A percentile compares a stretch with the other conserved stretches of the same genome.
Conservation (phyloP, 1,140 invertebrate species). For the Heliconius hermathena region DNA sequence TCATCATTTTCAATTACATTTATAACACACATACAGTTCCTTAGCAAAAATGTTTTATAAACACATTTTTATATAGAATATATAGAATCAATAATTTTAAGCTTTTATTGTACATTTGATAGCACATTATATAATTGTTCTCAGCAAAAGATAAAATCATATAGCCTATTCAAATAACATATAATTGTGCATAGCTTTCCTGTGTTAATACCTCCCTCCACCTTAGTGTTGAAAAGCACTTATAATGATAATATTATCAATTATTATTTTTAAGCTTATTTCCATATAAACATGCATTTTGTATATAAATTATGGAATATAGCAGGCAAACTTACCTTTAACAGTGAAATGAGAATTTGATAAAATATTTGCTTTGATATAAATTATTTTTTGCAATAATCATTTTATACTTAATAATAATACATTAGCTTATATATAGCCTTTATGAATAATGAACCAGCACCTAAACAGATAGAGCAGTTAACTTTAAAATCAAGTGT, state of each 20-base stretch:
- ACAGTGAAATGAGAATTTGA: constrained; percentile 13
- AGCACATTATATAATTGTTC: background rate
- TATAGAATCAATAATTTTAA: background rate
- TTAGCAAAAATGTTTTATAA: background rate
- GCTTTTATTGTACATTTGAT: background rate
- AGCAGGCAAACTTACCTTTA: constrained; percentile 43
- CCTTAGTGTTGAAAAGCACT: background rate
- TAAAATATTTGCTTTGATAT: constrained; percentile 13
- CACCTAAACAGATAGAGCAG: constrained; percentile 39
- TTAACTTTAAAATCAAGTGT: constrained; percentile 20
- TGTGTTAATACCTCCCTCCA: constrained; percentile 1
- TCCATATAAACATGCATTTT: constrained; percentile 17
- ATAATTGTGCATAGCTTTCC: constrained; percentile 6
- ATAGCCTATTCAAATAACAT: background rate
- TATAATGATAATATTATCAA: background rate
- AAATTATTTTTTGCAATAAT: background rate
- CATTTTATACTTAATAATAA: background rate
- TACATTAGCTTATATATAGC: constrained; percentile 22
- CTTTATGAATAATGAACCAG: constrained; percentile 27
- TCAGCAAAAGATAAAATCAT: background rate
- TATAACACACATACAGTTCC: background rate
- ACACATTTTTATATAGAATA: background rate
- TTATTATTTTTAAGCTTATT: background rate
- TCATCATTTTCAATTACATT: constrained; percentile 62
- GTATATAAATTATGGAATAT: background rate